phyloP scores from a whole-genome alignment of 2,113 vertebrate genomes.

The Psophia crepitans region DNA sequence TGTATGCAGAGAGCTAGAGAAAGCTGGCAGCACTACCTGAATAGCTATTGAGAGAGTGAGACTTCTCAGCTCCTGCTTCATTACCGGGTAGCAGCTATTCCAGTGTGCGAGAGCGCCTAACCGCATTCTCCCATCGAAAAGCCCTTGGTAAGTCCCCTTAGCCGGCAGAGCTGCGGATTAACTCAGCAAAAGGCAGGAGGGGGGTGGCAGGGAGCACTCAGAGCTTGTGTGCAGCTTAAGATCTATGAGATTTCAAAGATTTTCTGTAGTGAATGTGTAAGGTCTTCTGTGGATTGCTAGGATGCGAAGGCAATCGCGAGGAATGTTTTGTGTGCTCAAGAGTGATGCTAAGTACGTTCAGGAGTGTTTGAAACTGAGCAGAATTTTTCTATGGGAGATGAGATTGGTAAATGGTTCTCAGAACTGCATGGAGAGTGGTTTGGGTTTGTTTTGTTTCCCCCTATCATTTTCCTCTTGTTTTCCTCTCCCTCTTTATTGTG shows the following conservation, averaged over 20 bases:
- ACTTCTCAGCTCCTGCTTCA: slow-evolving; percentile 3
- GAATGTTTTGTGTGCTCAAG: neutral
- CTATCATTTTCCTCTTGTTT: neutral
- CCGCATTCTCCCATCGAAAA: neutral
- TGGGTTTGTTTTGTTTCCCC: neutral
- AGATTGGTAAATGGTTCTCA: neutral
- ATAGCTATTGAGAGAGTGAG: slow-evolving; percentile 18
- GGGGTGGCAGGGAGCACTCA: neutral
- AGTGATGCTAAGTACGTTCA: neutral
- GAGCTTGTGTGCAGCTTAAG: neutral
- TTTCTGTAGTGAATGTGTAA: neutral
- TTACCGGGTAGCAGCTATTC: slow-evolving; percentile 10
- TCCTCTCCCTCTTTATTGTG: neutral
- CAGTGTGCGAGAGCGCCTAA: neutral
- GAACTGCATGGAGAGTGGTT: neutral
- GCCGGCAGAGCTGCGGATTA: neutral
- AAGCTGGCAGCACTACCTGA: slow-evolving; percentile 14
- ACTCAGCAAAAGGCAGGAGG: neutral
- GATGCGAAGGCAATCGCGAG: neutral
- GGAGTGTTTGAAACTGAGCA: neutral
- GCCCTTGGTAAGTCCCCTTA: slow-evolving; percentile 6
- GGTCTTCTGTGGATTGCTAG: neutral
- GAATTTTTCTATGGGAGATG: neutral
- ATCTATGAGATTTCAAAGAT: neutral
- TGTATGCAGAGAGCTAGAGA: neutral